These are phyloP conservation scores for Linurgus olivaceus DNA, from an alignment of 2,797 vertebrate genomes.

Conservation along the genomic window DNA sequence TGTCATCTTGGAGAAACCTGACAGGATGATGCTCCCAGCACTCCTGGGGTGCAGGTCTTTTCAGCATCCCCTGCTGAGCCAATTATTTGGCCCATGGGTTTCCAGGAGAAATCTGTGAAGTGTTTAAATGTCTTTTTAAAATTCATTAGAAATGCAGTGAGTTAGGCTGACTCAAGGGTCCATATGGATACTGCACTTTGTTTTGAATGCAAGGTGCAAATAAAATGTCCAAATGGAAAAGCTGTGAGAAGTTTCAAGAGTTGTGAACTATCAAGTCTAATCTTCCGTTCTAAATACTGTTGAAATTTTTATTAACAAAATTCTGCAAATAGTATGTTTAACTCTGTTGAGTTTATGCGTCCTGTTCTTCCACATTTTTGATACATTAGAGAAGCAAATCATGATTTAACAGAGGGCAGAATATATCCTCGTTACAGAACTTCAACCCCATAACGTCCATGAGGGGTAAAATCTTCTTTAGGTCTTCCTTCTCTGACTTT, in stretches of 20 bases:
- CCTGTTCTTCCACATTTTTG: neutral
- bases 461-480: neutral
- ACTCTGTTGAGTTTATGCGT: rapidly evolving
- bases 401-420: neutral
- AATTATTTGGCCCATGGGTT: neutral
- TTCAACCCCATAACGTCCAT: neutral
- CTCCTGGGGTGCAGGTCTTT: neutral
- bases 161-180: neutral
- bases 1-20: neutral
- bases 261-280: neutral
- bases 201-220: neutral
- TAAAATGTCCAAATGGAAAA: neutral
- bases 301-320: neutral
- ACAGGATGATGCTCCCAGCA: neutral
- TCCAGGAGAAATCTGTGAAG: neutral
- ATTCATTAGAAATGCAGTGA: neutral
- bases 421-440: neutral
- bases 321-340: neutral
- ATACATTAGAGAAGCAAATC: neutral
- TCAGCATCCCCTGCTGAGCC: neutral
- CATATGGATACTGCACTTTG: neutral
- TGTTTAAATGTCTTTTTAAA: neutral
- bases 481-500: neutral
- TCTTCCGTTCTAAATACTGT: neutral
- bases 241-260: neutral